Conservation (phyloP, 2,888 invertebrate species). For the Girardia tigrina region DNA sequence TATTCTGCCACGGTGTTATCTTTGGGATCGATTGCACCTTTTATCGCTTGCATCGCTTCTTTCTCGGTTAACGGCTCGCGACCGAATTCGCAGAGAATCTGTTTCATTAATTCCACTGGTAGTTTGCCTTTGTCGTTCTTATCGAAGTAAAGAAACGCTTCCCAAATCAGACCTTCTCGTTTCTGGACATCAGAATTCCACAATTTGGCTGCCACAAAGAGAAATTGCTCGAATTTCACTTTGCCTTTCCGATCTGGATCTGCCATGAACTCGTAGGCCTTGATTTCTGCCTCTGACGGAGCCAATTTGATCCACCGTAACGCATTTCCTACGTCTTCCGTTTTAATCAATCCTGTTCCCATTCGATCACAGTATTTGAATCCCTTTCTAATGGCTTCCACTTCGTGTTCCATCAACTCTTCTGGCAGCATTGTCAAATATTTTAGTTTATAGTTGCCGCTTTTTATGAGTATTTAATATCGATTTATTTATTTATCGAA, state of each 20-base stretch:
- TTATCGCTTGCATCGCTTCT: background rate
- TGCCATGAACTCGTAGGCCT: background rate
- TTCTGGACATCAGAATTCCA: slow-evolving; percentile 17
- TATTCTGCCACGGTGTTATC: background rate
- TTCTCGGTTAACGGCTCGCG: background rate
- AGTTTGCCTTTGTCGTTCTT: slow-evolving; percentile 9
- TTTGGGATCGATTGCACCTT: background rate
- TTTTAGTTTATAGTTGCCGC: no score
- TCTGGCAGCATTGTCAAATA: slow-evolving; percentile 12
- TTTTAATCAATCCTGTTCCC: background rate
- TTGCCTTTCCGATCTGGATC: background rate
- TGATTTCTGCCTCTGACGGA: background rate
- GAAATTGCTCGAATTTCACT: slow-evolving; percentile 2
- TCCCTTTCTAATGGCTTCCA: background rate
- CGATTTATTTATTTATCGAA: no score
- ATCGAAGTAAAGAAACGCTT: slow-evolving; percentile 8
- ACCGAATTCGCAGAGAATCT: slow-evolving; percentile 2
- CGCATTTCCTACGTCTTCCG: background rate
- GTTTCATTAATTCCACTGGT: slow-evolving; percentile 10
- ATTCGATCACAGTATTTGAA: slow-evolving; percentile 12
- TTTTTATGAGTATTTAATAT: no score
- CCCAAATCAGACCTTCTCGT: background rate
- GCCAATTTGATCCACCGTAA: slow-evolving; percentile 1
- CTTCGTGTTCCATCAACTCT: slow-evolving; percentile 5
- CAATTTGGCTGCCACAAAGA: background rate